Base-by-base conservation (phyloP, 2,797 vertebrate genomes). In the Urosaurus nigricauda region DNA sequence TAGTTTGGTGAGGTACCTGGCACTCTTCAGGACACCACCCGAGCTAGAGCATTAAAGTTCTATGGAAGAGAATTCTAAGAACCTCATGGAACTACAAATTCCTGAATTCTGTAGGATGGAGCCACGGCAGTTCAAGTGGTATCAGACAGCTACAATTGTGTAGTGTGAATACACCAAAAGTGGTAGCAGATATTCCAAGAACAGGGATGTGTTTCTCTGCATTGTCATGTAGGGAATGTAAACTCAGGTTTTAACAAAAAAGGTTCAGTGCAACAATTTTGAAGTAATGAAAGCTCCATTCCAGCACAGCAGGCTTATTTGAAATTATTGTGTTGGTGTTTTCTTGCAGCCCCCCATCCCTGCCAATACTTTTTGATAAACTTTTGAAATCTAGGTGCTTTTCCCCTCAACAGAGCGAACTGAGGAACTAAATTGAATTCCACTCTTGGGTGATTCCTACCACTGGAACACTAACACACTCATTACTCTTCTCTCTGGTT, bases 401-500 rank as follows among this genome's bases (percentile, higher is more conserved):
- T 70, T 92, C 29, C 29, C 26, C 56, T 92, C 91, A 79, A 78
- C 83, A 82, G 58, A 21, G 47, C 79, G 85, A 93, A 88, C 71
- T 89, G 74, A 77, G 75, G 43, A 70, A 58, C 88, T 91, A 87
- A 92, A 91, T 84, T 91, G 77, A 86, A 86, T 92, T 91, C 84
- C 35, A 75, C 74, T 24, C 85, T 70, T 91, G 83, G 78, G 75
- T 91, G 91, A 91, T 47, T 8, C 91, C 79, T 93, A 43, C 0
- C 0, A 12, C 65, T 88, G 68, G 73, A 91, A 75, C n/a, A n/a
- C 17, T 47, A 24, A 47, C 3, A 43, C 24, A 11, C 29, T 88
- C 70, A 65, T 90, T 87, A 86, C 0, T 12, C 40, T 82, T 91
- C 91, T 94, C 37, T 86, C 43, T 0, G 0, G 73, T 89, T 51